phyloP scores from a whole-genome alignment of 2,113 vertebrate genomes.

The Hucho hucho region DNA sequence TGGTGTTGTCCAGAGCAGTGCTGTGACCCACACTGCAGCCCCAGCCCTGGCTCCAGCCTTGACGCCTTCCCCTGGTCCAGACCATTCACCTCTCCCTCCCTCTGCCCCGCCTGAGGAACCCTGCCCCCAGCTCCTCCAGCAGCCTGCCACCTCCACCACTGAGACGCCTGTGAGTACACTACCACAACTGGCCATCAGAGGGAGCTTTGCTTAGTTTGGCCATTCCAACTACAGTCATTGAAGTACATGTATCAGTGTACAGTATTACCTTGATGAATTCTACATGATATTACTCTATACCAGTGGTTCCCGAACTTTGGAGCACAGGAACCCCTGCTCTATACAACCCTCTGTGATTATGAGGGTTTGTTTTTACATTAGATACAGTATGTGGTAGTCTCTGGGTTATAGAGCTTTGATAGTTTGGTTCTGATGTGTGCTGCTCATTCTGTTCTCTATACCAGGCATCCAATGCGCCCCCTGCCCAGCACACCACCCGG shows the following conservation, averaged over 20 bases:
- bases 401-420: background rate
- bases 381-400: background rate
- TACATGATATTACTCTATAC: no score
- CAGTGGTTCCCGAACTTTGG: no score
- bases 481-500: conserved; percentile 85
- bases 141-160: conserved; percentile 95
- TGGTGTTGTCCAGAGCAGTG: conserved; percentile 82
- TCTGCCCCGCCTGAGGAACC: conserved; percentile 79
- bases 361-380: background rate
- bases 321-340: no score
- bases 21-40: conserved; percentile 66
- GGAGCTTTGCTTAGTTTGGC: background rate
- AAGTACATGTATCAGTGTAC: no score
- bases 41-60: background rate
- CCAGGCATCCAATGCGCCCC: conserved; percentile 89
- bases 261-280: no score
- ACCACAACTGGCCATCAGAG: background rate
- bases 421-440: conserved; percentile 1
- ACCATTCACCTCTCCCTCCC: conserved; percentile 51
- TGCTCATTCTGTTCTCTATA: conserved; percentile 12
- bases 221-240: no score
- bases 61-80: conserved; percentile 9
- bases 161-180: conserved; percentile 88
- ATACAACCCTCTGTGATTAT: background rate
- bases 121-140: conserved; percentile 87